Evolutionary conservation across 2,797 vertebrate species (phyloP).

Genomic region (Tachyglossus aculeatus): DNA sequence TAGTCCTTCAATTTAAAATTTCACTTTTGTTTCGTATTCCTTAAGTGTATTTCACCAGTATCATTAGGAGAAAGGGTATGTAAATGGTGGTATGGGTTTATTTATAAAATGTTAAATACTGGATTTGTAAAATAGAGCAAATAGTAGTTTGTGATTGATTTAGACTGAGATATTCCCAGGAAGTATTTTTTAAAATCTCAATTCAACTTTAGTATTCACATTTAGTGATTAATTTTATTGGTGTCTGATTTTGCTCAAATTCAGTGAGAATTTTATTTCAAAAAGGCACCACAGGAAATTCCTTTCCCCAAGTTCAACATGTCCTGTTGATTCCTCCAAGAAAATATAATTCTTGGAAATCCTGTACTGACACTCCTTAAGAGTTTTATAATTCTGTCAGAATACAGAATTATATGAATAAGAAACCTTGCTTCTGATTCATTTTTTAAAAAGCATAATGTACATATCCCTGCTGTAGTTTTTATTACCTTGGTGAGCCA

Average conservation of each 20-base stretch:
- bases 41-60: neutral
- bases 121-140: neutral
- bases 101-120: neutral
- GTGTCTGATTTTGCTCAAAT: neutral
- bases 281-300: neutral
- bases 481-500: neutral
- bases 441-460: constrained; percentile 3
- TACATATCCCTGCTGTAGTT: constrained; percentile 16
- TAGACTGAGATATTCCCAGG: neutral
- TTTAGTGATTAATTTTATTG: neutral
- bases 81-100: neutral
- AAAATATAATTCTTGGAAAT: neutral
- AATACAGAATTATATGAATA: neutral
- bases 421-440: neutral
- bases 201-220: neutral
- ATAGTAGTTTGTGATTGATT: neutral
- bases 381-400: neutral
- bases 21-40: neutral
- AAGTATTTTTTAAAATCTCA: too few relatives aligned
- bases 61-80: neutral
- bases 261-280: constrained; percentile 5
- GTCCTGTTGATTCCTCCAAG: too few relatives aligned
- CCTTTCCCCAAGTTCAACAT: neutral
- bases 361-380: neutral
- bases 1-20: neutral